Percentiles rank a stretch among this genome's conserved stretches.
These are phyloP conservation scores for Malurus splendens DNA, from an alignment of 2,797 vertebrate species.

Conservation along the genomic window DNA sequence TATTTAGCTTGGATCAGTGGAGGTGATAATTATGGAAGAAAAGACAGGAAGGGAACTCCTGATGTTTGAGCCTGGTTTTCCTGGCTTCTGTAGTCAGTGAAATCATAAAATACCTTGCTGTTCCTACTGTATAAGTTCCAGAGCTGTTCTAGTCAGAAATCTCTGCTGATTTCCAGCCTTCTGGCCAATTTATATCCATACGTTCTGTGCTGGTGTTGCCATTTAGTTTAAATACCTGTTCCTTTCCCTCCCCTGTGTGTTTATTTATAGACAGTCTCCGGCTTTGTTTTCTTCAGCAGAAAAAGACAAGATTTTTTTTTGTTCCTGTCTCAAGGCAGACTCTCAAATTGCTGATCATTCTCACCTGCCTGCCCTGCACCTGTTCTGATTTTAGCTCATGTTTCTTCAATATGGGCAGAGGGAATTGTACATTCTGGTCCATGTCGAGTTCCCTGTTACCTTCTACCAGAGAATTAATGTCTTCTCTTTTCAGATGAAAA, in stretches of 20 bases:
- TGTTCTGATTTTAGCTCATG: not conserved
- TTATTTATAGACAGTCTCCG: not conserved
- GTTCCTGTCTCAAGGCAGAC: not conserved
- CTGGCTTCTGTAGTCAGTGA: not conserved
- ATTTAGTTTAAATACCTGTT: not conserved
- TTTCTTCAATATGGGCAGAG: not conserved
- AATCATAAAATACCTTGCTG: rapidly evolving
- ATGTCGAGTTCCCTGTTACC: not conserved
- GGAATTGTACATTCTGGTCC: not conserved
- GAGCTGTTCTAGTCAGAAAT: not conserved
- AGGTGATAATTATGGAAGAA: not conserved
- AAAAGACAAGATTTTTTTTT: not conserved
- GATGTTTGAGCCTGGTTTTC: not conserved
- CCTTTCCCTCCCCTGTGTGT: not conserved
- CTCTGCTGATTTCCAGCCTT: not conserved
- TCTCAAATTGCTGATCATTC: not conserved
- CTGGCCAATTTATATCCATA: not conserved
- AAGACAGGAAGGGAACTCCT: not conserved
- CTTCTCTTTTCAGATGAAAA: not conserved
- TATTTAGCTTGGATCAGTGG: not conserved
- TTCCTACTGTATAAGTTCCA: not conserved
- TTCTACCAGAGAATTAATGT: not conserved
- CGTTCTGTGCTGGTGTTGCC: not conserved
- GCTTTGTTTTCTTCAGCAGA: not conserved
- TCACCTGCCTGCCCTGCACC: not conserved